A percentile compares a stretch with the other conserved stretches of the same genome.
phyloP scores from a whole-genome alignment of 1,140 invertebrate species.

The Drosophila guanche region DNA sequence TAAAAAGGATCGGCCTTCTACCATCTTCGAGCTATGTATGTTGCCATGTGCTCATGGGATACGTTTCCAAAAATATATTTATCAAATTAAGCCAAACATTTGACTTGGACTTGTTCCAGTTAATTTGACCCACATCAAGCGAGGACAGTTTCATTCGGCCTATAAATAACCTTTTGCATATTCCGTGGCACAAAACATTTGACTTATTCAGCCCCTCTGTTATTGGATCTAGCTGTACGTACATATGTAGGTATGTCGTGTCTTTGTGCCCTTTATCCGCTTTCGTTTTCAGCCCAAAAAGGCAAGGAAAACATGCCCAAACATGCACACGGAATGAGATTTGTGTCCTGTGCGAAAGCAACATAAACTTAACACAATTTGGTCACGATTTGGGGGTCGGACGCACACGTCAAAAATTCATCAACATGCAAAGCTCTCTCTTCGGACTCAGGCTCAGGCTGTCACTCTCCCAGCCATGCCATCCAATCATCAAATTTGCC shows the following conservation, averaged over 20 bases:
- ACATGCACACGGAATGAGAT: slow-evolving; percentile 17
- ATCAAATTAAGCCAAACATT: not conserved
- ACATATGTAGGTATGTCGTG: slow-evolving; percentile 1
- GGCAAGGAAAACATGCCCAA: slow-evolving; percentile 21
- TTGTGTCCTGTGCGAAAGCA: slow-evolving; percentile 10
- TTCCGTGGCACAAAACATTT: slow-evolving; percentile 35
- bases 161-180: slow-evolving; percentile 39
- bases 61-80: not conserved
- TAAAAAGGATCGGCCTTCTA: no score
- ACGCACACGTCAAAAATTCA: slow-evolving; percentile 76
- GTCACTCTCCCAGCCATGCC: not conserved
- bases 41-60: no score
- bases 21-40: no score
- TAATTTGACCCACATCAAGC: slow-evolving; percentile 34
- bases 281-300: no score
- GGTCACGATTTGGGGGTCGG: slow-evolving; percentile 73
- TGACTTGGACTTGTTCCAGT: slow-evolving; percentile 12
- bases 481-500: slow-evolving; percentile 72
- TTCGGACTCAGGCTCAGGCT: not conserved
- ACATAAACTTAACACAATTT: slow-evolving; percentile 74
- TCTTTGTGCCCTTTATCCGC: slow-evolving; percentile 29
- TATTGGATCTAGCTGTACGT: not conserved
- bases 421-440: slow-evolving; percentile 69
- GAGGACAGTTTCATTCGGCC: slow-evolving; percentile 11
- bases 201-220: slow-evolving; percentile 22